These are phyloP conservation scores for Urechis unicinctus DNA, from an alignment of 2,888 invertebrate genomes.

Conservation along the genomic window DNA sequence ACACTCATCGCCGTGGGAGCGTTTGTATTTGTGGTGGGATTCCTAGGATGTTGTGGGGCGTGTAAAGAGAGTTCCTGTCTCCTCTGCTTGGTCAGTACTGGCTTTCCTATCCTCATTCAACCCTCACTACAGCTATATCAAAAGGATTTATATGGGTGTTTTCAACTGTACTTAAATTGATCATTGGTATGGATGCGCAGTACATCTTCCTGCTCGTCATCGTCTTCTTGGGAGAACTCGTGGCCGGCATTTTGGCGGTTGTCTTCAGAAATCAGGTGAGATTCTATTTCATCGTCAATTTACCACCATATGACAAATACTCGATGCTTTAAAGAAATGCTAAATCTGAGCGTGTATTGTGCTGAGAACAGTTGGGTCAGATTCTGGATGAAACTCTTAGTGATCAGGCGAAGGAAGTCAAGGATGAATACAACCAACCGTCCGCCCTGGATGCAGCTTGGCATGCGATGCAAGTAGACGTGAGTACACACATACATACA, in stretches of 20 bases:
- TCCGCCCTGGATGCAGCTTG: background rate
- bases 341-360: too few species aligned
- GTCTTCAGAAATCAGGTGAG: background rate
- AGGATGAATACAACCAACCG: background rate
- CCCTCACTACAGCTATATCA: background rate
- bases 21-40: constrained; percentile 17
- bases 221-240: background rate
- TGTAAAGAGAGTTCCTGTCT: constrained; percentile 13
- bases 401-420: background rate
- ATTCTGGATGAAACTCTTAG: background rate
- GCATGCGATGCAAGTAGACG: background rate
- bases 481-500: too few species aligned
- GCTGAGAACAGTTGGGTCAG: too few species aligned
- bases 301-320: too few species aligned
- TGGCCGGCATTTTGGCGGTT: background rate
- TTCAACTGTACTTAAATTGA: background rate
- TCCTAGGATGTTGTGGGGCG: constrained; percentile 22
- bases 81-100: constrained; percentile 9
- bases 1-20: constrained; percentile 17
- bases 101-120: background rate
- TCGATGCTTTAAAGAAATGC: too few species aligned
- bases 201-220: background rate
- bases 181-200: background rate
- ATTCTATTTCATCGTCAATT: too few species aligned
- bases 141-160: background rate